These are phyloP conservation scores for Drosophila rhopaloa DNA, from an alignment of 1,140 invertebrate species.

Conservation along the genomic window DNA sequence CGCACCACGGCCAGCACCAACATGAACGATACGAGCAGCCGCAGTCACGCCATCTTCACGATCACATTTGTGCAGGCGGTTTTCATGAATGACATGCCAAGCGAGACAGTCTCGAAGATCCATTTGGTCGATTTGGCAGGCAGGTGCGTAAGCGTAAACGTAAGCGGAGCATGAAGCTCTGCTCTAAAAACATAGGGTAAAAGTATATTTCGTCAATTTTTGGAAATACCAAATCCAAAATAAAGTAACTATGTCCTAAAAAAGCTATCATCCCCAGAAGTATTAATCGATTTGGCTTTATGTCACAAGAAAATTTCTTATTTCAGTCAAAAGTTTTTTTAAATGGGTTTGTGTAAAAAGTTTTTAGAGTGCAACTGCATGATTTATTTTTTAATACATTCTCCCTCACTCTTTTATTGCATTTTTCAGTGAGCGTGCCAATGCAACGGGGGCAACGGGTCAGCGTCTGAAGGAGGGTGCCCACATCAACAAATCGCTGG, in stretches of 20 bases:
- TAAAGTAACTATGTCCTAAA: too few species aligned
- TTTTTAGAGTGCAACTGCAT: not conserved
- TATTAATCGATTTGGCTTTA: not conserved
- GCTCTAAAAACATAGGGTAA: constrained; percentile 21
- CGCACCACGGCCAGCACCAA: constrained; percentile 93
- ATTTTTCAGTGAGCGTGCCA: constrained; percentile 91
- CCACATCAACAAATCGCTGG: constrained; percentile 96
- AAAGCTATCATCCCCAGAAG: too few species aligned
- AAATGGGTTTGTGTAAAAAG: not conserved
- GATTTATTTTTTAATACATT: not conserved
- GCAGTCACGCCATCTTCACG: constrained; percentile 98
- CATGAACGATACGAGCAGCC: constrained; percentile 94
- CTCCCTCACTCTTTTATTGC: not conserved
- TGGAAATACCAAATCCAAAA: too few species aligned
- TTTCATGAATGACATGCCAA: constrained; percentile 92
- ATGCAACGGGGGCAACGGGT: constrained; percentile 93
- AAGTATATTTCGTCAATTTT: not conserved
- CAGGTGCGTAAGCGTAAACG: constrained; percentile 86
- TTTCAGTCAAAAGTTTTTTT: too few species aligned
- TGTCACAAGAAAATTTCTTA: not conserved
- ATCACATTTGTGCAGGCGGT: constrained; percentile 95
- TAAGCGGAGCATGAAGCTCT: constrained; percentile 60
- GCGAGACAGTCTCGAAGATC: constrained; percentile 95
- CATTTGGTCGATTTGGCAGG: constrained; percentile 95
- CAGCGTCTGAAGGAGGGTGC: constrained; percentile 95